A percentile compares a stretch with the other conserved stretches of the same genome.
Conservation (phyloP, 2,797 vertebrate genomes). For the Brachymystax lenok region DNA sequence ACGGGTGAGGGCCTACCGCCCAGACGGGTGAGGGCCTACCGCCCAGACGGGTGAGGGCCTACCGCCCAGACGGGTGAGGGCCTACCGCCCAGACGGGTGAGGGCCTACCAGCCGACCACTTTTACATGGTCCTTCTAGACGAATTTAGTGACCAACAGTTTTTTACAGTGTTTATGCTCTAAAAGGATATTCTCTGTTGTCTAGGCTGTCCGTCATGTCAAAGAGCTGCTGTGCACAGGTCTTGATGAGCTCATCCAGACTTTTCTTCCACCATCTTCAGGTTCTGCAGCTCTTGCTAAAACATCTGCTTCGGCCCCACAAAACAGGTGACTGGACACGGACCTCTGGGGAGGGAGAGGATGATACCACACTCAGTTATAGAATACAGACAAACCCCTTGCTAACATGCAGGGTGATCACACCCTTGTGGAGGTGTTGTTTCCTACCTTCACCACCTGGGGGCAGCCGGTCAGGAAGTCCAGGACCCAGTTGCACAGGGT, state of each 20-base stretch:
- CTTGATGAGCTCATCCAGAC: conserved; percentile 88
- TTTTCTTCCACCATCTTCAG: conserved; percentile 86
- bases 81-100: too few species aligned
- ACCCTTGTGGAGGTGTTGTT: too few species aligned
- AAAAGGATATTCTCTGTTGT: conserved; percentile 89
- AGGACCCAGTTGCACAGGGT: too few species aligned
- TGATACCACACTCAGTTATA: not conserved
- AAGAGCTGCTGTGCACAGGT: conserved; percentile 88
- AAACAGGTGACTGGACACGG: conserved; percentile 59
- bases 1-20: too few species aligned
- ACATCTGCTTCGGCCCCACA: conserved; percentile 54
- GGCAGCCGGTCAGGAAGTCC: too few species aligned
- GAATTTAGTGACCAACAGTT: too few species aligned
- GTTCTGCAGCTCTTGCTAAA: conserved; percentile 80
- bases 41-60: too few species aligned
- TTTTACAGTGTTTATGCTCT: not conserved
- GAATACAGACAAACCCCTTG: not conserved
- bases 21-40: too few species aligned
- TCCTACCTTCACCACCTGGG: too few species aligned
- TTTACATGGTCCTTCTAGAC: too few species aligned
- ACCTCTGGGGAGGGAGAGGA: conserved; percentile 69
- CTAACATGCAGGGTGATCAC: not conserved
- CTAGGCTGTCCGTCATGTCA: conserved; percentile 81
- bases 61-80: too few species aligned
- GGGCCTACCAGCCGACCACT: too few species aligned